These are phyloP conservation scores for Casuarius casuarius DNA, from an alignment of 2,113 vertebrate species.

Conservation along the genomic window DNA sequence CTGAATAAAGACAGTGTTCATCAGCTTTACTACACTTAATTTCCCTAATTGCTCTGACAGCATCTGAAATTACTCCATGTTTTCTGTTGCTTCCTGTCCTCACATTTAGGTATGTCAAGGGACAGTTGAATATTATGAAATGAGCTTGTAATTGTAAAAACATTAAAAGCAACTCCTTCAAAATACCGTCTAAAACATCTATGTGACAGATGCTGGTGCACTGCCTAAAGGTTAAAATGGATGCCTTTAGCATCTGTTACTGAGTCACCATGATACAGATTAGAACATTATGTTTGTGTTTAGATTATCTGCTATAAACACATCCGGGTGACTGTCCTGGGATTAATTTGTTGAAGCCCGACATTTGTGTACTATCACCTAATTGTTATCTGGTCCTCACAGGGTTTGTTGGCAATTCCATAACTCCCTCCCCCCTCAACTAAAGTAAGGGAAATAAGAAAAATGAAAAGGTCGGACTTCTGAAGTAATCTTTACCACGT, in stretches of 20 bases:
- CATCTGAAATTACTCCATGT: background rate
- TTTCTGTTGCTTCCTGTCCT: background rate
- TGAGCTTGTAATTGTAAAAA: background rate
- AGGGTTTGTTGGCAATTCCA: constrained; percentile 21
- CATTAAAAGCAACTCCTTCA: background rate
- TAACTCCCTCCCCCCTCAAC: background rate
- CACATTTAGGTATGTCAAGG: background rate
- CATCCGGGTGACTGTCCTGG: constrained; percentile 48
- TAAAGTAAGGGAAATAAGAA: background rate
- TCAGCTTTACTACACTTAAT: background rate
- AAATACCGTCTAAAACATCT: background rate
- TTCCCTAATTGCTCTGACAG: background rate
- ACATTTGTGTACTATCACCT: constrained; percentile 56
- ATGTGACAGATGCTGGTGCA: background rate
- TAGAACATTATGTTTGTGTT: constrained; percentile 55
- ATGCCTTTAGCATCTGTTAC: constrained; percentile 20
- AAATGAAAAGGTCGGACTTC: background rate
- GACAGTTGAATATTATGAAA: background rate
- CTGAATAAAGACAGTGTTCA: background rate
- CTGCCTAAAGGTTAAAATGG: background rate
- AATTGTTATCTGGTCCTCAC: constrained; percentile 44
- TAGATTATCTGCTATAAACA: constrained; percentile 54
- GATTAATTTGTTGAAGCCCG: constrained; percentile 53
- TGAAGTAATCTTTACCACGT: background rate
- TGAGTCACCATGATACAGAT: constrained; percentile 48